Conservation (phyloP, 2,113 vertebrate species). For the Petromus typicus region DNA sequence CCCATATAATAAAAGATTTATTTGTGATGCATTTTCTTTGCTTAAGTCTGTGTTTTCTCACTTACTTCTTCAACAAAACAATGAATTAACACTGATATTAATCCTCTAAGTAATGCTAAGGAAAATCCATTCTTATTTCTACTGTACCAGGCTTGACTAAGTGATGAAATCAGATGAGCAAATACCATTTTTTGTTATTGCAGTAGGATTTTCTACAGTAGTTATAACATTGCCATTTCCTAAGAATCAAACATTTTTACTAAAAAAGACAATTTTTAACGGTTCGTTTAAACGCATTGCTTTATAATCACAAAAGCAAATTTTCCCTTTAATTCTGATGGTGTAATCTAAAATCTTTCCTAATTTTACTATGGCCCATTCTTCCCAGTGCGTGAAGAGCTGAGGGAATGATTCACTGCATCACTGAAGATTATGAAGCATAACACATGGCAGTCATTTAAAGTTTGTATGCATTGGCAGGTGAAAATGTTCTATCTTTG, state of each 20-base stretch:
- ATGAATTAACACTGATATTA: background rate
- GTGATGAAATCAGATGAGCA: background rate
- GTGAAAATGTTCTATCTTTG: background rate
- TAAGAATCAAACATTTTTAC: background rate
- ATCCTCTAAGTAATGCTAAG: background rate
- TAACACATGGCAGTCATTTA: background rate
- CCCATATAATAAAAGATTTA: conserved; percentile 54
- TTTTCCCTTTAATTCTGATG: background rate
- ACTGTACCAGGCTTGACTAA: background rate
- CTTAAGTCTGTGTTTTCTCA: conserved; percentile 35
- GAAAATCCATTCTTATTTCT: background rate
- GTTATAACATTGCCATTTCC: background rate
- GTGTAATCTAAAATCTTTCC: background rate
- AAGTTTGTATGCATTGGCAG: background rate
- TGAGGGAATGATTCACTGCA: background rate
- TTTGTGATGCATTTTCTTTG: conserved; percentile 46
- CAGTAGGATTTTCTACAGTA: background rate
- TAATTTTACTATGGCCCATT: background rate
- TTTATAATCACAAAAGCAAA: conserved; percentile 43
- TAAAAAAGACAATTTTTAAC: background rate
- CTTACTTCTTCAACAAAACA: background rate
- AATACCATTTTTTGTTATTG: background rate
- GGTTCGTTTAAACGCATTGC: background rate
- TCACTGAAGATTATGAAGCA: background rate
- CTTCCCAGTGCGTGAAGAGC: background rate